A percentile compares a stretch with the other conserved stretches of the same genome.
Evolutionary conservation across 2,797 vertebrate species (phyloP).

Genomic region (Chelmon rostratus): DNA sequence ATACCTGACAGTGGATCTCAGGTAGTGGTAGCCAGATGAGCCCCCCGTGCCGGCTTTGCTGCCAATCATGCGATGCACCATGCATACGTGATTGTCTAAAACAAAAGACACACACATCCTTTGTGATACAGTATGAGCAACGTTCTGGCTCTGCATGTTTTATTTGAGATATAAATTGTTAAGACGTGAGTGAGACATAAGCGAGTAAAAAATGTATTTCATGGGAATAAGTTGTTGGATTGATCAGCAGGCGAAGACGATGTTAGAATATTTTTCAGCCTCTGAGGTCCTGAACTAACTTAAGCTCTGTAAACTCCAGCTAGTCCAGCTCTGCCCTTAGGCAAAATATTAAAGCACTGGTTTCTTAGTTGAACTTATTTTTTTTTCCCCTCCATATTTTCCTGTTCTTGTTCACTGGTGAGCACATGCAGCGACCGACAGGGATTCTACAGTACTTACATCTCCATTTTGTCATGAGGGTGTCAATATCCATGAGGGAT

Average conservation of each 20-base stretch:
- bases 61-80: slow-evolving; percentile 98
- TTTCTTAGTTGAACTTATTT: neutral
- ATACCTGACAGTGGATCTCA: slow-evolving; percentile 97
- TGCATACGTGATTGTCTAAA: slow-evolving; percentile 96
- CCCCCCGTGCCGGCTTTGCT: slow-evolving; percentile 95
- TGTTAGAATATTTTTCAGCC: slow-evolving; percentile 2
- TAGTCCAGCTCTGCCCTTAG: slow-evolving; percentile 23
- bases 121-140: neutral
- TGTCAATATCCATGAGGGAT: slow-evolving; percentile 95
- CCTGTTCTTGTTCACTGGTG: slow-evolving; percentile 11
- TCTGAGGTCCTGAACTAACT: slow-evolving; percentile 35
- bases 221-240: slow-evolving; percentile 13
- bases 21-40: slow-evolving; percentile 96
- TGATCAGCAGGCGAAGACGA: slow-evolving; percentile 28
- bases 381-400: neutral
- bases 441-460: slow-evolving; percentile 86
- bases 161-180: slow-evolving; percentile 1
- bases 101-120: slow-evolving; percentile 20
- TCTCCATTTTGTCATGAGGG: slow-evolving; percentile 98
- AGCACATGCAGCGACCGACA: neutral
- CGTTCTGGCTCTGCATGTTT: slow-evolving; percentile 26
- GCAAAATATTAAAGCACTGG: neutral
- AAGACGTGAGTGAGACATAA: neutral
- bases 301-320: slow-evolving; percentile 13
- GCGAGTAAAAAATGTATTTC: slow-evolving; percentile 9